A percentile compares a stretch with the other conserved stretches of the same genome.
Evolutionary conservation across 2,797 vertebrate species (phyloP).

Genomic region (Mus minutoides): DNA sequence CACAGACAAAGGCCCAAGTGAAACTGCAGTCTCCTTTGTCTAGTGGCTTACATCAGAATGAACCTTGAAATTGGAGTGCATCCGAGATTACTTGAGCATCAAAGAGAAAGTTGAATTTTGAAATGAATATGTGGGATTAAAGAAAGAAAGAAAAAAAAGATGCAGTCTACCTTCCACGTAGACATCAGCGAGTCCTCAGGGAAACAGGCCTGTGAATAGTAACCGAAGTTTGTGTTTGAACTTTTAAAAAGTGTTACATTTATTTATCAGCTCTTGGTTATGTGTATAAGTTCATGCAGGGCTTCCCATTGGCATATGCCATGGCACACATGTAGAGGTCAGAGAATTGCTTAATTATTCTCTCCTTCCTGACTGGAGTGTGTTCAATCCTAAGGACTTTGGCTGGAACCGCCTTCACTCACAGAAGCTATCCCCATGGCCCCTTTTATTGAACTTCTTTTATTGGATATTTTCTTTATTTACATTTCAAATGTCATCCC

Average conservation of each 20-base stretch:
- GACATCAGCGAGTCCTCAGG: background rate
- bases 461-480: no score
- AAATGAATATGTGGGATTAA: background rate
- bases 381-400: background rate
- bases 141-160: background rate
- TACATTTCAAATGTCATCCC: no score
- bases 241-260: background rate
- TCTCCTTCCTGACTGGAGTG: background rate
- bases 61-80: background rate
- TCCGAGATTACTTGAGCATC: constrained; percentile 2
- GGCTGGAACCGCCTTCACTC: no score
- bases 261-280: background rate
- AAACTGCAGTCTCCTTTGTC: constrained; percentile 17
- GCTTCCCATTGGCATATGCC: background rate
- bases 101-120: constrained; percentile 40
- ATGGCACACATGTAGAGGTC: background rate
- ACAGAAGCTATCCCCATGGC: background rate
- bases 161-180: background rate
- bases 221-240: constrained; percentile 18
- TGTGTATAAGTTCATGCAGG: background rate
- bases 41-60: constrained; percentile 38
- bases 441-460: background rate
- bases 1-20: constrained; percentile 7
- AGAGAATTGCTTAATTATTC: background rate
- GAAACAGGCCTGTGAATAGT: background rate